Evolutionary conservation across 1,140 invertebrate genomes (phyloP).

Genomic region (Panulirus ornatus): DNA sequence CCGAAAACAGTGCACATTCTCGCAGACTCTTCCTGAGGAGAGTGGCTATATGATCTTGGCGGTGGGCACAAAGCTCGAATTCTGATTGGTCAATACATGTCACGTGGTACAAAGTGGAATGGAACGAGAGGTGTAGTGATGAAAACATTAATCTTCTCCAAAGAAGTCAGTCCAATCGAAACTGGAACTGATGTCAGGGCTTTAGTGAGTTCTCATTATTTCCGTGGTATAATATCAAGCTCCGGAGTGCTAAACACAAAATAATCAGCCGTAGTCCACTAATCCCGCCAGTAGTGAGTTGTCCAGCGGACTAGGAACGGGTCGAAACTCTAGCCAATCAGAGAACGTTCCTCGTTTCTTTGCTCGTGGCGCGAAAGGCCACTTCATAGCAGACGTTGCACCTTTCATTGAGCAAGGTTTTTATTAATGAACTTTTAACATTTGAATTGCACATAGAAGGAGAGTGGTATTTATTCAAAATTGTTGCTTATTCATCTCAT

Average conservation of each 20-base stretch:
- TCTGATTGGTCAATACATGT: conserved; percentile 73
- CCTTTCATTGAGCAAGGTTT: background rate
- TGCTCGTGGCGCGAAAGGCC: conserved; percentile 28
- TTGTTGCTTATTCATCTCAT: background rate
- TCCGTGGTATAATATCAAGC: too few species aligned
- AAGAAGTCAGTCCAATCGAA: background rate
- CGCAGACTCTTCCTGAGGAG: conserved; percentile 18
- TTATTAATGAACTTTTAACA: background rate
- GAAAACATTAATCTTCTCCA: conserved; percentile 39
- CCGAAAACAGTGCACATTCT: conserved; percentile 29
- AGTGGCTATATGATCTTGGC: conserved; percentile 67
- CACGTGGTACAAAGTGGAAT: conserved; percentile 56
- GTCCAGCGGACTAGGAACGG: conserved; percentile 51
- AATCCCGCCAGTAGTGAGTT: conserved; percentile 65
- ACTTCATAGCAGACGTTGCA: conserved; percentile 26
- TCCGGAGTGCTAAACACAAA: background rate
- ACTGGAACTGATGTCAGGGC: too few species aligned
- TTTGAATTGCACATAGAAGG: background rate
- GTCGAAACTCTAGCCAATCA: conserved; percentile 30
- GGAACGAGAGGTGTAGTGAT: conserved; percentile 15
- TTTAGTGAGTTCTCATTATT: too few species aligned
- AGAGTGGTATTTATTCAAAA: background rate
- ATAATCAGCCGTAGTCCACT: background rate
- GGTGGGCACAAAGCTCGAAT: conserved; percentile 66
- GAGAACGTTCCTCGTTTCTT: background rate